Evolutionary conservation across 30 jellyfish, hydroid and myxozoan species (phyloP).

Genomic region (Catostylus mosaicus): DNA sequence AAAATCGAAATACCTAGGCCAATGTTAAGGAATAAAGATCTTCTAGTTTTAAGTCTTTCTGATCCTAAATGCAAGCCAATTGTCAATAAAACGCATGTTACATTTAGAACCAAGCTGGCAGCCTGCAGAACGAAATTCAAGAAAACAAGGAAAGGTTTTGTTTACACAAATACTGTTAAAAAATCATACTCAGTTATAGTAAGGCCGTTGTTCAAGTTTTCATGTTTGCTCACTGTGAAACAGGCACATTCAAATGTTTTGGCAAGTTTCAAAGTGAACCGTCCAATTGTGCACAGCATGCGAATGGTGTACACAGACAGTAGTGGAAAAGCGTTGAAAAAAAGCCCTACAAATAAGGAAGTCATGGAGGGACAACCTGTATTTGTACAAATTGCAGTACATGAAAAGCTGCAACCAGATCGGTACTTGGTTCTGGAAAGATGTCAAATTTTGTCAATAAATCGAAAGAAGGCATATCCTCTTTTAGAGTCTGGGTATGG

Average conservation of each 20-base stretch:
- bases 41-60: slow-evolving; percentile 1
- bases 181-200: slow-evolving; percentile 9
- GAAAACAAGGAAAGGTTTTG: slow-evolving; percentile 17
- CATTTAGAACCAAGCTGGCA: slow-evolving; percentile 25
- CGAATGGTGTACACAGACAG: slow-evolving; percentile 39
- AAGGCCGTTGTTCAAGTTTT: slow-evolving; percentile 41
- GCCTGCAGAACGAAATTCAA: slow-evolving; percentile 33
- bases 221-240: slow-evolving; percentile 27
- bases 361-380: slow-evolving; percentile 41
- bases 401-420: background rate
- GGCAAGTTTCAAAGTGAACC: slow-evolving; percentile 12
- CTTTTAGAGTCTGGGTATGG: slow-evolving; percentile 3
- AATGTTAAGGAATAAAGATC: slow-evolving; percentile 9
- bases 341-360: slow-evolving; percentile 12
- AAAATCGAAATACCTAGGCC: slow-evolving; percentile 35
- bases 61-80: slow-evolving; percentile 43
- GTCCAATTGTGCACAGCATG: background rate
- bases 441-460: slow-evolving; percentile 27
- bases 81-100: slow-evolving; percentile 18
- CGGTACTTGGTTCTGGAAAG: slow-evolving; percentile 39
- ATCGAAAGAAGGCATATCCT: background rate
- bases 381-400: slow-evolving; percentile 6
- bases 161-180: slow-evolving; percentile 38
- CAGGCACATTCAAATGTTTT: background rate
- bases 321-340: slow-evolving; percentile 1